phyloP scores from a whole-genome alignment of 2,797 vertebrate species.

The Sebastes nivosus region DNA sequence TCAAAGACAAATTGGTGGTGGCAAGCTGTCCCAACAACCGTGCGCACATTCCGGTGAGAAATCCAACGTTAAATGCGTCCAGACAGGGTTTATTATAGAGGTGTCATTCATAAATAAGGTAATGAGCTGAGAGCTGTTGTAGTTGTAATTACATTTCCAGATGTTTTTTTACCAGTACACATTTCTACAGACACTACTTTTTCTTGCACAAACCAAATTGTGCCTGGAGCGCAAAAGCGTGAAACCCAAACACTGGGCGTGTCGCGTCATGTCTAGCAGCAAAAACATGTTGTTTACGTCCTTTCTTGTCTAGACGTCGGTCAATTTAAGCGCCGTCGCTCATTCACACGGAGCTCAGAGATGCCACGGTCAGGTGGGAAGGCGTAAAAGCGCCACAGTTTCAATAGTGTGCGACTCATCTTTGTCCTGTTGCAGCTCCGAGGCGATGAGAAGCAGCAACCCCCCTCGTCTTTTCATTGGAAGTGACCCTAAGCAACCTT shows the following conservation, averaged over 20 bases:
- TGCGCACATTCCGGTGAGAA: slow-evolving; percentile 74
- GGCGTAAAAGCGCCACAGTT: slow-evolving; percentile 74
- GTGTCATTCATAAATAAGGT: slow-evolving; percentile 37
- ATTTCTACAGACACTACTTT: background rate
- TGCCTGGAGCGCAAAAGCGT: background rate
- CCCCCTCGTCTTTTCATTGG: slow-evolving; percentile 75
- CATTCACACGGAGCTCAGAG: slow-evolving; percentile 78
- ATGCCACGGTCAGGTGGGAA: slow-evolving; percentile 82
- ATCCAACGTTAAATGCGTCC: slow-evolving; percentile 55
- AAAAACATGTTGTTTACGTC: slow-evolving; percentile 68
- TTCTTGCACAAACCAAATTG: background rate
- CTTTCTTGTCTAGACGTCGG: slow-evolving; percentile 75
- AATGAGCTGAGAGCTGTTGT: background rate
- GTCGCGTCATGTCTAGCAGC: slow-evolving; percentile 43
- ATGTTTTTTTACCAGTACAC: background rate
- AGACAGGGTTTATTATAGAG: slow-evolving; percentile 67
- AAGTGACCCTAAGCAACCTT: slow-evolving; percentile 79
- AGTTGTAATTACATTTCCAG: rapidly evolving
- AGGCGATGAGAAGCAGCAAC: slow-evolving; percentile 69
- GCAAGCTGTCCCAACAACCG: slow-evolving; percentile 59
- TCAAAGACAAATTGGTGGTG: slow-evolving; percentile 77
- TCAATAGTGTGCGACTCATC: slow-evolving; percentile 68
- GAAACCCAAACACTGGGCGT: slow-evolving; percentile 51
- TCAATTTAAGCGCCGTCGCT: slow-evolving; percentile 62
- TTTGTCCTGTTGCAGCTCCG: slow-evolving; percentile 66